Percentiles rank a stretch among this genome's conserved stretches.
These are phyloP conservation scores for Sitta carolinensis DNA, from an alignment of 2,797 vertebrate genomes.

Conservation along the genomic window DNA sequence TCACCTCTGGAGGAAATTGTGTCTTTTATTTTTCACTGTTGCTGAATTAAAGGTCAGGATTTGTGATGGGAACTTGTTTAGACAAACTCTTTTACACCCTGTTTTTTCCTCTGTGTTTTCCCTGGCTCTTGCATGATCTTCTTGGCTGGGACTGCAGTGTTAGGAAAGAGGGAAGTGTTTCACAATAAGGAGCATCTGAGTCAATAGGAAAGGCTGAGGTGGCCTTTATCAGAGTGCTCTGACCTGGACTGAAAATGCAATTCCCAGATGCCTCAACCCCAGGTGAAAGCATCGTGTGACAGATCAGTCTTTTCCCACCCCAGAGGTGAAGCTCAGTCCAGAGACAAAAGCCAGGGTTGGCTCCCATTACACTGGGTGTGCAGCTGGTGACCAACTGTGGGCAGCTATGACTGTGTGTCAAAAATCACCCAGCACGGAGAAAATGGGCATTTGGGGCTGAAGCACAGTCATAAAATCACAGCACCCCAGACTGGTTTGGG, in stretches of 20 bases:
- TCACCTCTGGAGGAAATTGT: not conserved
- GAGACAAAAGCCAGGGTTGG: not conserved
- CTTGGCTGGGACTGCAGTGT: not conserved
- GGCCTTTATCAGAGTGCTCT: not conserved
- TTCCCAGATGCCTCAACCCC: not conserved
- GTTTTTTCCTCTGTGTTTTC: not conserved
- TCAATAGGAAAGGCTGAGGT: not conserved
- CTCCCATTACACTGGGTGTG: not conserved
- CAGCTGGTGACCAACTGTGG: not conserved
- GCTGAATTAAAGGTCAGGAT: not conserved
- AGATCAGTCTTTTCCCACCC: not conserved
- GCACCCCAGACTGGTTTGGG: not conserved
- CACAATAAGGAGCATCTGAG: not conserved
- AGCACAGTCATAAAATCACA: not conserved
- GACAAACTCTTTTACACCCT: not conserved
- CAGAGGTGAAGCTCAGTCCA: not conserved
- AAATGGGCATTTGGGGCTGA: not conserved
- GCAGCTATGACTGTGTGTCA: not conserved
- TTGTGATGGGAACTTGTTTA: not conserved
- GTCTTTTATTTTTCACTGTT: not conserved
- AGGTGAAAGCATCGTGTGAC: accelerated
- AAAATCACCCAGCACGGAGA: not conserved
- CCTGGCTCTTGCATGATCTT: not conserved
- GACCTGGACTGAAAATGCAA: not conserved
- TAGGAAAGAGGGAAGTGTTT: not conserved